Percentiles rank a stretch among this genome's conserved stretches.
Conservation (phyloP, 2,797 vertebrate species). For the Pygocentrus nattereri region DNA sequence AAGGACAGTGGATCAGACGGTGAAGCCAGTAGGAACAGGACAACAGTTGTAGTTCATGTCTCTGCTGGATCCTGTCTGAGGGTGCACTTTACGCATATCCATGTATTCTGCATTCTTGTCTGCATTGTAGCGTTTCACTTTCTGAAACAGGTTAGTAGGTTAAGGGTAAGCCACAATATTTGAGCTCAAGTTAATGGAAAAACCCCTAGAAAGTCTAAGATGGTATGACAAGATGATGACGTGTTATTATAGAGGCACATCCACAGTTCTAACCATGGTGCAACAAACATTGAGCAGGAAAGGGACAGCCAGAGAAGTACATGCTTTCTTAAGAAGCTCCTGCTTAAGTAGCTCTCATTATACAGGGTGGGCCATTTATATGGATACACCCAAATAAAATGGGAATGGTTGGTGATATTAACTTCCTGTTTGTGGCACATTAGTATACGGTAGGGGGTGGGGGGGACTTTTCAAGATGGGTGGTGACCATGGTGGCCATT, state of each 20-base stretch:
- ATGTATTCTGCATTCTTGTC: conserved; percentile 55
- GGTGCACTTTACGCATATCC: conserved; percentile 57
- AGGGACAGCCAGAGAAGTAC: background rate
- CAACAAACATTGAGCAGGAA: background rate
- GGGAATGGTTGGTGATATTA: no score
- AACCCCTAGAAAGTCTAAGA: background rate
- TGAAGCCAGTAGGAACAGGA: background rate
- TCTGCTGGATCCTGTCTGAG: conserved; percentile 14
- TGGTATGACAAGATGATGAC: no score
- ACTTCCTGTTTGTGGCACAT: no score
- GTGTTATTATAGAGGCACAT: no score
- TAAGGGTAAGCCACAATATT: background rate
- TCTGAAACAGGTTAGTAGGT: conserved; percentile 46
- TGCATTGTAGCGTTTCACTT: conserved; percentile 1
- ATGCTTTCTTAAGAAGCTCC: background rate
- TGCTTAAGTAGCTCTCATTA: no score
- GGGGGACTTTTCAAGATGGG: no score
- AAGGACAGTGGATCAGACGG: background rate
- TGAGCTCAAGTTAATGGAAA: background rate
- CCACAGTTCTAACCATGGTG: background rate
- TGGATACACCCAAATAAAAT: no score
- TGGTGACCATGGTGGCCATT: no score
- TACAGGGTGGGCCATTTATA: no score
- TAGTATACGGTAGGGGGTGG: no score
- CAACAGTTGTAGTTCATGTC: conserved; percentile 58